phyloP scores from a whole-genome alignment of 2,888 invertebrate genomes.

The Creontiades dilutus region DNA sequence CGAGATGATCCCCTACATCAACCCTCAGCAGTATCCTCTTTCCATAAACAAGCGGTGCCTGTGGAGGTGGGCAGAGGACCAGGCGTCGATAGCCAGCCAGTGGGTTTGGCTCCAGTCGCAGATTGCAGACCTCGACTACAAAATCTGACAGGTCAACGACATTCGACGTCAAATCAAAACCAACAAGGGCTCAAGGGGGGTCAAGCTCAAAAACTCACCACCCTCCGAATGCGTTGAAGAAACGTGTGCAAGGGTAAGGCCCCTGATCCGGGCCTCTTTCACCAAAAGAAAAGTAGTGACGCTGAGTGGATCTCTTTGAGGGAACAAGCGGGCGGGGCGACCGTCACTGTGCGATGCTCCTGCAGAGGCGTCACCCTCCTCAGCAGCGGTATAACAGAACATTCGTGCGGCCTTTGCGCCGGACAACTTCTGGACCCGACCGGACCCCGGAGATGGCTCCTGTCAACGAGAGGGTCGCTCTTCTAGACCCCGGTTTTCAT shows the following conservation, averaged over 20 bases:
- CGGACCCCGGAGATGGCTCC: constrained; percentile 81
- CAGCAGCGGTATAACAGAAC: constrained; percentile 79
- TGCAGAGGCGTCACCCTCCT: constrained; percentile 82
- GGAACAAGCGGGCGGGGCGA: constrained; percentile 80
- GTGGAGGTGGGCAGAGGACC: constrained; percentile 89
- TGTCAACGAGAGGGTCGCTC: constrained; percentile 84
- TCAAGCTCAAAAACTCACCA: constrained; percentile 78
- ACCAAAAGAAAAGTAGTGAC: constrained; percentile 88
- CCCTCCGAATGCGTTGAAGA: constrained; percentile 58
- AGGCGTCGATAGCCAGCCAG: constrained; percentile 89
- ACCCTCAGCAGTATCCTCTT: constrained; percentile 84
- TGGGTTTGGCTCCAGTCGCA: constrained; percentile 97
- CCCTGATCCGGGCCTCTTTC: constrained; percentile 83
- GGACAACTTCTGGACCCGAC: constrained; percentile 86
- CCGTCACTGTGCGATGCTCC: constrained; percentile 87
- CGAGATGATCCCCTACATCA: constrained; percentile 89
- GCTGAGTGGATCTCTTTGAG: constrained; percentile 78
- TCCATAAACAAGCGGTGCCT: constrained; percentile 88
- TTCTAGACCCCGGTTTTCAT: constrained; percentile 90
- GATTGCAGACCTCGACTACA: constrained; percentile 93
- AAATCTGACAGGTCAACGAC: constrained; percentile 92
- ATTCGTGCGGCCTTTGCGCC: constrained; percentile 88
- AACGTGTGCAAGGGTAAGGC: constrained; percentile 81
- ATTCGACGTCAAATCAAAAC: constrained; percentile 84
- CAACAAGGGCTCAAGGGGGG: constrained; percentile 80